phyloP scores from a whole-genome alignment of 2,113 vertebrate species.

The Athene noctua region DNA sequence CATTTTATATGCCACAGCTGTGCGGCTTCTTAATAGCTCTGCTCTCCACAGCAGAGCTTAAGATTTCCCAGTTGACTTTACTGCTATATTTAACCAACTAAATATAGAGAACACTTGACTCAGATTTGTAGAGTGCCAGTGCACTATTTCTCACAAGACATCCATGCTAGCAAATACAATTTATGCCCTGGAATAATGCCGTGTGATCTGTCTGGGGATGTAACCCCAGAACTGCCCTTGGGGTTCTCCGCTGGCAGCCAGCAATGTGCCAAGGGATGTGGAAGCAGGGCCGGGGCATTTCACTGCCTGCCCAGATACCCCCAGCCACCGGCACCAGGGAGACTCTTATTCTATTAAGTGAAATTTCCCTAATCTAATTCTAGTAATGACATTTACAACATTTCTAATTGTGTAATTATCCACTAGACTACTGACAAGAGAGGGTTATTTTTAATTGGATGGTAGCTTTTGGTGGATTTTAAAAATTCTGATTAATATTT shows the following conservation, averaged over 20 bases:
- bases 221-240: not conserved
- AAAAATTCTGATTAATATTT: not conserved
- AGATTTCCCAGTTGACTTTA: constrained; percentile 30
- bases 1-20: not conserved
- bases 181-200: not conserved
- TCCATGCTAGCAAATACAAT: not conserved
- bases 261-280: not conserved
- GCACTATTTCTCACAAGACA: not conserved
- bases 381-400: not conserved
- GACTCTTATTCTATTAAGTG: not conserved
- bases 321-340: not conserved
- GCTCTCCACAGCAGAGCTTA: not conserved
- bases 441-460: not conserved
- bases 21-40: constrained; percentile 8
- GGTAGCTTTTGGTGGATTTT: not conserved
- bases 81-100: constrained; percentile 35
- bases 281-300: not conserved
- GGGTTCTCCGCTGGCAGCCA: not conserved
- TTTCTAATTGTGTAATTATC: constrained; percentile 13
- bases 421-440: not conserved
- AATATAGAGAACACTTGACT: constrained; percentile 42
- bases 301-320: not conserved
- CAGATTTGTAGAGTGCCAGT: constrained; percentile 28
- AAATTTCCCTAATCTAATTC: not conserved
- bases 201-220: not conserved